Evolutionary conservation across 2,113 vertebrate species (phyloP).

Genomic region (Scortum barcoo): DNA sequence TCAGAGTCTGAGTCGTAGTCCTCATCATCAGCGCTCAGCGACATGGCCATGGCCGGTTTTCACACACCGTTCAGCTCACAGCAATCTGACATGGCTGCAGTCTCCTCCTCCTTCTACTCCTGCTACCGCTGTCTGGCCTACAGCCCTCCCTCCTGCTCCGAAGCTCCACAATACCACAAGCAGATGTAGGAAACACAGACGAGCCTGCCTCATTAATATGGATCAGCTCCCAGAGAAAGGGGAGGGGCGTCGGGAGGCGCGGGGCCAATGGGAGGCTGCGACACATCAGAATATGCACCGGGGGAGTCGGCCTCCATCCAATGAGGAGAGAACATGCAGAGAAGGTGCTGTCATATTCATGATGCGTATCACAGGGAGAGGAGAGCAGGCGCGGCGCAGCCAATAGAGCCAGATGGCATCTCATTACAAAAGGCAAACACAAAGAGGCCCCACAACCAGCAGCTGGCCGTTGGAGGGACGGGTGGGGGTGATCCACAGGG

Average conservation of each 20-base stretch:
- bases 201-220: conserved; percentile 81
- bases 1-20: conserved; percentile 94
- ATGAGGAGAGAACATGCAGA: conserved; percentile 56
- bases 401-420: conserved; percentile 83
- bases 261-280: conserved; percentile 68
- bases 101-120: conserved; percentile 76
- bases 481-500: conserved; percentile 41
- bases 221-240: conserved; percentile 48
- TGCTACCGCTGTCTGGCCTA: conserved; percentile 79
- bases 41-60: conserved; percentile 92
- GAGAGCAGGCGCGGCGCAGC: conserved; percentile 82
- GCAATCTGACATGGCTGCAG: conserved; percentile 91
- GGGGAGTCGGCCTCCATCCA: conserved; percentile 53
- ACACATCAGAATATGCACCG: conserved; percentile 58
- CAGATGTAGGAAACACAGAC: conserved; percentile 85
- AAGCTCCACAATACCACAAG: conserved; percentile 81
- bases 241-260: conserved; percentile 39
- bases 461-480: conserved; percentile 68
- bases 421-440: conserved; percentile 82
- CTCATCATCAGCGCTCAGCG: conserved; percentile 93
- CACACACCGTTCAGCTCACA: conserved; percentile 86
- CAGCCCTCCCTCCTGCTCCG: conserved; percentile 82
- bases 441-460: conserved; percentile 72
- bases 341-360: conserved; percentile 76
- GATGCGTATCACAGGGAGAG: conserved; percentile 73